These are phyloP conservation scores for Leptinotarsa haldemani DNA, from an alignment of 2,888 invertebrate genomes.

Conservation along the genomic window DNA sequence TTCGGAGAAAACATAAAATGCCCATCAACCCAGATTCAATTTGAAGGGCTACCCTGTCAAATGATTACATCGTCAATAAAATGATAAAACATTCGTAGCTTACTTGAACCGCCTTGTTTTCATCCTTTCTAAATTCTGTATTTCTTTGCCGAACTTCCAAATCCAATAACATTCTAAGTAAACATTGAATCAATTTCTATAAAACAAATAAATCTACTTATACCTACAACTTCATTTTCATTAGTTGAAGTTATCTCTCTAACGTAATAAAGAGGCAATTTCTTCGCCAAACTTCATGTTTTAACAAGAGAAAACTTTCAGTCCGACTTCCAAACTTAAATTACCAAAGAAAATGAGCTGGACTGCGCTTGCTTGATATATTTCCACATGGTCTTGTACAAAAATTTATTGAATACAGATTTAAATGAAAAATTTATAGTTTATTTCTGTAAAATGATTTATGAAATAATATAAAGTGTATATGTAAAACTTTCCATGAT, in stretches of 20 bases:
- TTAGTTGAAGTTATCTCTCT: constrained; percentile 42
- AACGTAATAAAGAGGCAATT: constrained; percentile 35
- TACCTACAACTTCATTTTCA: constrained; percentile 42
- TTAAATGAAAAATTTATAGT: not conserved
- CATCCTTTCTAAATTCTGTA: constrained; percentile 28
- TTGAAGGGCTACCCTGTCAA: not conserved
- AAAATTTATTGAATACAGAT: not conserved
- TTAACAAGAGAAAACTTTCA: constrained; percentile 38
- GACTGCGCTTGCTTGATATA: not conserved
- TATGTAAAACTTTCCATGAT: no score
- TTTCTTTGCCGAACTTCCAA: constrained; percentile 31
- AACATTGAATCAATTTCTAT: constrained; percentile 48
- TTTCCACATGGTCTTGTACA: not conserved
- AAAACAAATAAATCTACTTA: constrained; percentile 44
- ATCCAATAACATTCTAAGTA: constrained; percentile 40
- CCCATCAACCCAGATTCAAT: no score
- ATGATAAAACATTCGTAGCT: not conserved
- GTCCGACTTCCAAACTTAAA: constrained; percentile 16
- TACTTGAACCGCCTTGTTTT: constrained; percentile 14
- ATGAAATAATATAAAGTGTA: no score
- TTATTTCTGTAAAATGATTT: no score
- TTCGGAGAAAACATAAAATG: no score
- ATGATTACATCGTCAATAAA: not conserved
- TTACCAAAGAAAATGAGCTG: constrained; percentile 15
- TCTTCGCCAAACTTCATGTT: constrained; percentile 29